Evolutionary conservation across 2,113 vertebrate genomes (phyloP).

Genomic region (Crotophaga sulcirostris): DNA sequence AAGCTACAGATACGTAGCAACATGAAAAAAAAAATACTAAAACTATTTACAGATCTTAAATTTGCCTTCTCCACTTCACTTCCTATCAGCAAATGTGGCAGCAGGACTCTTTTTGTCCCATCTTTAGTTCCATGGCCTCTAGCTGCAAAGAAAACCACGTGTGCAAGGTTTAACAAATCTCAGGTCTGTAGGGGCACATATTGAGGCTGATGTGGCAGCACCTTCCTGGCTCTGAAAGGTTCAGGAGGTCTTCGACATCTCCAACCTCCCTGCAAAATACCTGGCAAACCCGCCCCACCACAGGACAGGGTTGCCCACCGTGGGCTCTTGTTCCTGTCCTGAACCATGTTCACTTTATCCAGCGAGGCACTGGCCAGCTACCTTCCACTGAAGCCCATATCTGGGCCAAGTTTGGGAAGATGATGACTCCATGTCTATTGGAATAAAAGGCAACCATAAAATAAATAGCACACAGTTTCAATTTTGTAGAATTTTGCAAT

Average conservation of each 20-base stretch:
- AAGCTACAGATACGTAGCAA: neutral
- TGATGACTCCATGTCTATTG: fast-evolving
- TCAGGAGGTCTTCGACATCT: neutral
- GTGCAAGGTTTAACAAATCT: fast-evolving
- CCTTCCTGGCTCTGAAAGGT: neutral
- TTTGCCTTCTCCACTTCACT: neutral
- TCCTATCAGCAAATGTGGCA: neutral
- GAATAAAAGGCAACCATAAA: neutral
- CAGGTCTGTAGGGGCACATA: neutral
- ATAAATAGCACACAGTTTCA: no score
- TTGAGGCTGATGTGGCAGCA: neutral
- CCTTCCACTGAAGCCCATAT: neutral
- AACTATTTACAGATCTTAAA: neutral
- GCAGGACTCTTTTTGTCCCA: neutral
- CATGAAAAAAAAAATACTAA: neutral
- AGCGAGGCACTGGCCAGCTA: fast-evolving
- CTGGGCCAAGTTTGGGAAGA: neutral
- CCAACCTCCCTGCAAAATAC: fast-evolving
- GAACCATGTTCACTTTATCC: fast-evolving
- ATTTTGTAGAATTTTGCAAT: fast-evolving
- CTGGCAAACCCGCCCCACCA: fast-evolving
- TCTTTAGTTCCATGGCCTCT: neutral
- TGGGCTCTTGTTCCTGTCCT: neutral
- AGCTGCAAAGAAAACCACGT: fast-evolving
- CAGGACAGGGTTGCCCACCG: no score